Base-by-base conservation (phyloP, 1,140 invertebrate species). In the Pachyrhynchus sulphureomaculatus region DNA sequence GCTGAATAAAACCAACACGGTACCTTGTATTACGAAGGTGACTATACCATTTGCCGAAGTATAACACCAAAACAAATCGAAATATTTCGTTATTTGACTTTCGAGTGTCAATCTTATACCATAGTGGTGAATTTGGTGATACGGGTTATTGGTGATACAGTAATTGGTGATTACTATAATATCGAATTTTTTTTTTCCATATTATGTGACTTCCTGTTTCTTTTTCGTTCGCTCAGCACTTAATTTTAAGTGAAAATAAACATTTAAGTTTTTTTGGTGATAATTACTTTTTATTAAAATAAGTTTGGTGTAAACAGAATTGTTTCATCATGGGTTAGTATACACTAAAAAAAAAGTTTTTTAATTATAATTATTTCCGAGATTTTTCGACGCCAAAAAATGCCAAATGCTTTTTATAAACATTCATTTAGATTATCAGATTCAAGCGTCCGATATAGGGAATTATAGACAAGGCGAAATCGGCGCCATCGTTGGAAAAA, bases 11-110 rank as follows among this genome's bases (percentile, higher is more conserved):
- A 45, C 34, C 10, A 45, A 45, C 44, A 58, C 48, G 55, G 55
- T 58, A 37, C 55, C 29, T 44, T 24, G 24, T 32, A 26, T 48
- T 39, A 23, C 42, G 69, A 71, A 73, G 72, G 70, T 67, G 68
- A 59, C 61, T 41, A 61, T 44, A 55, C 55, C 33, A 29, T 20
- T 39, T 17, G 33, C 49, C 66, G n/a, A n/a, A 69, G 60, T 68
- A 56, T 62, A 66, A 62, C 68, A 70, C 64, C 65, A 18, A 39
- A 47, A 58, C 33, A 58, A 48, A 33, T 33, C 26, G 24, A 39
- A 37, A 32, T 18, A 58, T 58, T 48, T 48, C 37, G 55, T 58
- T 58, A 58, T 58, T 58, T 32, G 45, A 58, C 47, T 58, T 58
- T 64, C 24, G 45, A 29, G 56, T 55, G 13, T 59, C 55, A 36